Evolutionary conservation across 1,140 invertebrate species (phyloP).

Genomic region (Mizuhopecten yessoensis): DNA sequence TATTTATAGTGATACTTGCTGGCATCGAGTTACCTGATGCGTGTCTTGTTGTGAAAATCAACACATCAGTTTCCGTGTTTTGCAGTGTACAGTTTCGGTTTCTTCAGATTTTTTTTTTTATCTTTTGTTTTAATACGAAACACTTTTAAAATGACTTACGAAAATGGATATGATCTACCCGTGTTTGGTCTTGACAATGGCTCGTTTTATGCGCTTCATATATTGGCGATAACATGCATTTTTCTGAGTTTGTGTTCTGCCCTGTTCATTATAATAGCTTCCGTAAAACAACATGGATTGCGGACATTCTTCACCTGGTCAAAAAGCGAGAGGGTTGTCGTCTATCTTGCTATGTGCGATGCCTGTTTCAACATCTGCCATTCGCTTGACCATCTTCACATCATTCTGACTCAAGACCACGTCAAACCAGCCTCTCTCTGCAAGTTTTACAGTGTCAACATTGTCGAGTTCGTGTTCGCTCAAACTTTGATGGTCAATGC

Average conservation of each 20-base stretch:
- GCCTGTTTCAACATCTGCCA: conserved; percentile 13
- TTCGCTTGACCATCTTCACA: conserved; percentile 37
- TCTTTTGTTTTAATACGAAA: neutral
- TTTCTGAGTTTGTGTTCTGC: conserved; percentile 41
- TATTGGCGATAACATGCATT: conserved; percentile 41
- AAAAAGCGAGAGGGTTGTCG: conserved; percentile 17
- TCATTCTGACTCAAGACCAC: neutral
- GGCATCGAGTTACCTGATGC: neutral
- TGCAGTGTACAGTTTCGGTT: no score
- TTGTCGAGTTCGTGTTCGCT: conserved; percentile 36
- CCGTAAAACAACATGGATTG: neutral
- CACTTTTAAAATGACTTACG: neutral
- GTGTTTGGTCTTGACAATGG: conserved; percentile 43
- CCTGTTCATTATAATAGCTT: neutral
- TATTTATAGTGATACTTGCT: neutral
- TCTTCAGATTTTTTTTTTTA: neutral
- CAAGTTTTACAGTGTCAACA: conserved; percentile 5
- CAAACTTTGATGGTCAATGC: conserved; percentile 41
- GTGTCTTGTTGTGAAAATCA: no score
- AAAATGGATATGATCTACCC: conserved; percentile 19
- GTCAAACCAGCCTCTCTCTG: neutral
- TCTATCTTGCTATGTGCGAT: conserved; percentile 6
- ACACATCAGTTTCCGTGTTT: no score
- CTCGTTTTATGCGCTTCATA: conserved; percentile 9
- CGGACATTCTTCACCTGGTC: conserved; percentile 34